A percentile compares a stretch with the other conserved stretches of the same genome.
Evolutionary conservation across 2,888 invertebrate species (phyloP).

Genomic region (Sepioteuthis lessoniana): DNA sequence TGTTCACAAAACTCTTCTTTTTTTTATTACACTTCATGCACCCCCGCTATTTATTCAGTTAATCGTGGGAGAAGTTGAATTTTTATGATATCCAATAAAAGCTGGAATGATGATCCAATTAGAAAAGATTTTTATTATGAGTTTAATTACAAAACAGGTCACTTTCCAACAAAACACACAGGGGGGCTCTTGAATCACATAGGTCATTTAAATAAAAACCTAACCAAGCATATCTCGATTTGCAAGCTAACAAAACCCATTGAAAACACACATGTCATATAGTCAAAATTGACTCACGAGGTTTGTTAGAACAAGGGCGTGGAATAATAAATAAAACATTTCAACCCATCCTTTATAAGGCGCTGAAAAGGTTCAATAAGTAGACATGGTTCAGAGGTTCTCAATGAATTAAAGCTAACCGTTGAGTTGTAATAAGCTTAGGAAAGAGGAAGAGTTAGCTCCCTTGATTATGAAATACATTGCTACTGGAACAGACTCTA

Average conservation of each 20-base stretch:
- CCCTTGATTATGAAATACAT: too few species aligned
- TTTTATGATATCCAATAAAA: not conserved
- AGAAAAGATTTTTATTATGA: not conserved
- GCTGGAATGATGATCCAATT: not conserved
- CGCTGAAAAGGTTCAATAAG: not conserved
- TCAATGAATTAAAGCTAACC: too few species aligned
- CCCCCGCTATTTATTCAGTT: not conserved
- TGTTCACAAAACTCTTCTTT: too few species aligned
- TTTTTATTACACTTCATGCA: too few species aligned
- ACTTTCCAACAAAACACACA: not conserved
- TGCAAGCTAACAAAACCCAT: not conserved
- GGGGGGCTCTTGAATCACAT: not conserved
- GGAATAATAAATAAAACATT: not conserved
- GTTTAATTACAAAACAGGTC: not conserved
- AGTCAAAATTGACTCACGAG: not conserved
- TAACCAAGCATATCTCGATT: not conserved
- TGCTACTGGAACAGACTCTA: too few species aligned
- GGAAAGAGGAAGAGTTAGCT: too few species aligned
- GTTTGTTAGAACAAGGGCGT: not conserved
- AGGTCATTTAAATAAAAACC: not conserved
- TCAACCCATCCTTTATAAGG: not conserved
- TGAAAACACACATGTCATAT: not conserved
- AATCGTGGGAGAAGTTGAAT: not conserved
- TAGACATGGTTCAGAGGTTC: not conserved
- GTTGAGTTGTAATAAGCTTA: too few species aligned